Base-by-base conservation (phyloP, 2,888 invertebrate genomes). In the Erpobdella octoculata region DNA sequence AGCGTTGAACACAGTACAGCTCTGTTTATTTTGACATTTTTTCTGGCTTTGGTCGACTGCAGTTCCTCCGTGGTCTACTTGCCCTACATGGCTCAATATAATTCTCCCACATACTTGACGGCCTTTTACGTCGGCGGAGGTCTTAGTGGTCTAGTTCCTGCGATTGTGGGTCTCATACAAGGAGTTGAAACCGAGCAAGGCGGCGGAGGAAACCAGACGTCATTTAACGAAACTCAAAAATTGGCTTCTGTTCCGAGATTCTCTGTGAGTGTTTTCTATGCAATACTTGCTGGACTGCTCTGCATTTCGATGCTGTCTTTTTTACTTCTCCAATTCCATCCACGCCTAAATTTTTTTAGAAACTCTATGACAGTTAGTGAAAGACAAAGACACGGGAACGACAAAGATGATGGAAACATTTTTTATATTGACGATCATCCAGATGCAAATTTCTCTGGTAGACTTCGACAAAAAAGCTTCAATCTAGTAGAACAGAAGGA, bases 11-110 rank as follows among this genome's bases (percentile, higher is more conserved):
- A 80, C 75, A 84, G 84, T 75, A 80, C 81, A 0, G 81, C 82
- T 2, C 76, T 89, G 74, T 86, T 90, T 31, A 77, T 86, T 38
- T 83, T 90, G 15, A 88, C 89, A 3, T 89, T 89, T 80, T 87
- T 87, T 78, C 85, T 88, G 73, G 88, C 89, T 15, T 82, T 89
- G 37, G 89, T 90, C n/a, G 91, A 91, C 74, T 91, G 91, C 81
- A 91, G 91, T 25, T 91, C 91, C 76, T 91, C 91, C 0, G 90
- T 93, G 72, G 85, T 91, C 15, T 93, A 91, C 80, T 88, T 92
- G 84, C 92, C 92, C 5, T 92, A 89, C 81, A 88, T 93, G 87
- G 87, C 85, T 0, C 78, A 81, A 76, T 91, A 89, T 80, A 25
- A 69, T 21, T 80, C 82, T 36, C 88, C 89, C 72, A 85, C 87